Base-by-base conservation (phyloP, 2,888 invertebrate species). In the Lagria hirta region DNA sequence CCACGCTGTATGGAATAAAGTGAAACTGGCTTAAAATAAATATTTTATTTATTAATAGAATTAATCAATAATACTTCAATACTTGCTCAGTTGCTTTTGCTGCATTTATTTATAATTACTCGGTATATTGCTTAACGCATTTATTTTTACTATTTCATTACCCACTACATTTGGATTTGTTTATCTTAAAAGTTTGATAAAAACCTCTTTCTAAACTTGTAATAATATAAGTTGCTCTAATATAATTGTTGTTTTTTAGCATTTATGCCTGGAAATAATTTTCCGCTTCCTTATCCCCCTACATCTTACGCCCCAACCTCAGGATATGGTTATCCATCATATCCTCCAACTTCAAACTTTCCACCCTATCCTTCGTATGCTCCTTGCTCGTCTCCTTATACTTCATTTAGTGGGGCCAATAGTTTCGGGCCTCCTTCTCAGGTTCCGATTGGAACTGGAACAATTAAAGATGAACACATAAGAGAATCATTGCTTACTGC, bases 401-500 rank as follows among this genome's bases (percentile, higher is more conserved):
- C 60, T 10, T 36, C 60, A 5, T 48, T 29, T 21, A 35, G 40
- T 24, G 51, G 50, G 1, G 28, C 32, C 7, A 15, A 21, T 21
- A 47, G 58, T 17, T 50, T 52, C 17, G 56, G 49, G 33, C 42
- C 53, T 10, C 60, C 68, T 2, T 68, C 69, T 44, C 69, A 70
- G 23, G 55, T 66, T 12, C 49, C 77, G 58, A 69, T 72, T 10
- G 76, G 77, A 36, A 76, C 76, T 10, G 88, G 89, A 11, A 92
- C 92, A n/a, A 93, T 95, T 43, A 88, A 94, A 29, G 93, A 96
- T 60, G 94, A 96, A 66, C 95, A 97, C 67, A 91, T 99, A 50
- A 84, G 90, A 65, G 92, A 89, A 14, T 98, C 97, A 1, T 75
- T 99, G 12, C 73, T 96, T 10, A 93, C 95, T 41, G 98, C 97